A percentile compares a stretch with the other conserved stretches of the same genome.
Evolutionary conservation across 2,888 invertebrate species (phyloP).

Genomic region (Drosophila atripex): DNA sequence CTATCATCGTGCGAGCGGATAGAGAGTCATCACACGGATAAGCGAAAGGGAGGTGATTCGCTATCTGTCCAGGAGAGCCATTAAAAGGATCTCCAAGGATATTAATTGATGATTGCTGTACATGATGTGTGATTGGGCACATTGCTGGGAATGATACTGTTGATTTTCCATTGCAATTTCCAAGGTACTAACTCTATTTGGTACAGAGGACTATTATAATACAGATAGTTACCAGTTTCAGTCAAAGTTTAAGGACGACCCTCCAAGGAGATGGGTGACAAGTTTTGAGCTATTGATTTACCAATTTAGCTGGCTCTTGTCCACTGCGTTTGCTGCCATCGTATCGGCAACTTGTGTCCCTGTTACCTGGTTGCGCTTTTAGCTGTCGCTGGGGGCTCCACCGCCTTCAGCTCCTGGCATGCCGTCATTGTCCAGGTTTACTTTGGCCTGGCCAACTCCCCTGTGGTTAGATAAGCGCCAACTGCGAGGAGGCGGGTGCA

Average conservation of each 20-base stretch:
- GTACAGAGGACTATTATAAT: too few relatives aligned
- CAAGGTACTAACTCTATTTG: too few relatives aligned
- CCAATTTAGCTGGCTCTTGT: slow-evolving; percentile 5
- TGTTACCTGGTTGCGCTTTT: slow-evolving; percentile 24
- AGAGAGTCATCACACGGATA: slow-evolving; percentile 10
- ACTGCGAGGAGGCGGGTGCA: slow-evolving; percentile 15
- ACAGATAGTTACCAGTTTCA: too few relatives aligned
- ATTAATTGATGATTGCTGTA: slow-evolving; percentile 24
- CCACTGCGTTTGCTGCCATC: neutral
- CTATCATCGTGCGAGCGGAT: slow-evolving; percentile 48
- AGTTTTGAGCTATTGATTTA: slow-evolving; percentile 21
- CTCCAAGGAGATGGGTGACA: neutral
- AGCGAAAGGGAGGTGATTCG: neutral
- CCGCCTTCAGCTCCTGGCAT: slow-evolving; percentile 2
- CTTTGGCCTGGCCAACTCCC: slow-evolving; percentile 11
- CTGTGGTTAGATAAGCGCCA: slow-evolving; percentile 27
- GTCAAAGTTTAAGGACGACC: neutral
- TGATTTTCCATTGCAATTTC: too few relatives aligned
- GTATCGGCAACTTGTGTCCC: slow-evolving; percentile 1
- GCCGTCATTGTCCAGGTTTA: slow-evolving; percentile 26
- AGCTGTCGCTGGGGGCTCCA: neutral
- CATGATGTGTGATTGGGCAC: slow-evolving; percentile 19
- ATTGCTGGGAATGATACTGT: neutral
- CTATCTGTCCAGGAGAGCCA: slow-evolving; percentile 6
- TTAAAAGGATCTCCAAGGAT: slow-evolving; percentile 9